Evolutionary conservation across 2,888 invertebrate genomes (phyloP), one percentile per base, ranked within the genome.

Genomic region (Nebria brevicollis): DNA sequence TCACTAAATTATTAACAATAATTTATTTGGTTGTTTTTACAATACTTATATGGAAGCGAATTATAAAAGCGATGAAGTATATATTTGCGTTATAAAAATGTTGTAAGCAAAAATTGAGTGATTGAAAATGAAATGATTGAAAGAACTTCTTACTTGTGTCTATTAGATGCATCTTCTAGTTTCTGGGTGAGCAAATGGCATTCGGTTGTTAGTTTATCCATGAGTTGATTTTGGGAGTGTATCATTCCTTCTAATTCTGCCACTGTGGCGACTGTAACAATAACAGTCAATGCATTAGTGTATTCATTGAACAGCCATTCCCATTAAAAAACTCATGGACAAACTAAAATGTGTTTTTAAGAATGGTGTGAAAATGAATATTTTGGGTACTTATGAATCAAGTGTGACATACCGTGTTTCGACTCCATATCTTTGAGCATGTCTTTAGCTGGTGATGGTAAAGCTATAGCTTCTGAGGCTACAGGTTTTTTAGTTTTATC

Each of bases 161-260:
- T 94, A 91, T 93, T 92, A 90, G 94, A 94, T 89, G 95, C 94
- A 90, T 95, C 95, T 92, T 96, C 96, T 92, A 96, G 93, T 93
- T 95, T 96, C 91, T 94, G 93, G 89, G 96, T 96, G 90, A 96
- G 93, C 90, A 92, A 92, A 92, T 95, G 96, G 92, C 96, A 96
- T 92, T 96, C 96, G 89, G 92, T 93, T 89, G 95, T 95, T 91
- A 96, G 93, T 93, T 95, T 96, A 92, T 95, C 95, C 94, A 96
- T 95, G 93, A 96, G 95, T 93, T 94, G 94, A 93, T 95, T 95
- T 94, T 96, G 96, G 91, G 94, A 95, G 91, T 94, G 94, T 91
- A 96, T 94, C 94, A 95, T 94, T 90, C 94, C 93, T 93, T 96
- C 96, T 91, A 96, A 94, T 91, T 95, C 95, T 91, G 94, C 94